Evolutionary conservation across 1,140 invertebrate genomes (phyloP).

Genomic region (Mamestra configurata): DNA sequence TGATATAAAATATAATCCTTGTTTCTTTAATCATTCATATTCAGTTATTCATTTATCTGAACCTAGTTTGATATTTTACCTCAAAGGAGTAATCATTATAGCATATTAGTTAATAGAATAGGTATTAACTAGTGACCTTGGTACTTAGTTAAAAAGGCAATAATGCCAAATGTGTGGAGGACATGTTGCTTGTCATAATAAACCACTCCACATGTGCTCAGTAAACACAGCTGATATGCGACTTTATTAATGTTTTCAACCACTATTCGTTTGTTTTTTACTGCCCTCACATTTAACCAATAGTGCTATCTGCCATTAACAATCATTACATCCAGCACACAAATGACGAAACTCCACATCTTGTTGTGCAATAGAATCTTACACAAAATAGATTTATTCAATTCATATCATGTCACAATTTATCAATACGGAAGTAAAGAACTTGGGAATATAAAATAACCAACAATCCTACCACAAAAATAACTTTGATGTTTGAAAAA

Average conservation of each 20-base stretch:
- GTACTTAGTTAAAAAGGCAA: neutral
- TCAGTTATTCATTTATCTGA: neutral
- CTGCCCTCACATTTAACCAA: neutral
- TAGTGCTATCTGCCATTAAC: neutral
- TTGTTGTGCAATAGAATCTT: conserved; percentile 74
- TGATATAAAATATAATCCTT: neutral
- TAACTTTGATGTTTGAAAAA: conserved; percentile 1
- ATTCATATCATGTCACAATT: conserved; percentile 59
- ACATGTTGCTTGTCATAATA: conserved; percentile 31
- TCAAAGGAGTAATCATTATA: neutral
- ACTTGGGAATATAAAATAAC: neutral
- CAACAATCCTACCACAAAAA: conserved; percentile 43
- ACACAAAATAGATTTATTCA: conserved; percentile 56
- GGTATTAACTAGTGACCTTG: conserved; percentile 8
- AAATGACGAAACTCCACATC: conserved; percentile 64
- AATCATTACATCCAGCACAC: neutral
- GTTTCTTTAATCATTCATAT: neutral
- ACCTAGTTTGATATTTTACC: too few species aligned
- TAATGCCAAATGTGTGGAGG: conserved; percentile 9
- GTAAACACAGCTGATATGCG: conserved; percentile 43
- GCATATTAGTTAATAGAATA: too few species aligned
- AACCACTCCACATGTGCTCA: conserved; percentile 39
- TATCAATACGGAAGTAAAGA: neutral
- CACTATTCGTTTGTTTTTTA: neutral
- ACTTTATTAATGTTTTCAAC: conserved; percentile 17